Evolutionary conservation across 2,113 vertebrate species (phyloP), one percentile per base, ranked within the genome.

Genomic region (Carollia perspicillata): DNA sequence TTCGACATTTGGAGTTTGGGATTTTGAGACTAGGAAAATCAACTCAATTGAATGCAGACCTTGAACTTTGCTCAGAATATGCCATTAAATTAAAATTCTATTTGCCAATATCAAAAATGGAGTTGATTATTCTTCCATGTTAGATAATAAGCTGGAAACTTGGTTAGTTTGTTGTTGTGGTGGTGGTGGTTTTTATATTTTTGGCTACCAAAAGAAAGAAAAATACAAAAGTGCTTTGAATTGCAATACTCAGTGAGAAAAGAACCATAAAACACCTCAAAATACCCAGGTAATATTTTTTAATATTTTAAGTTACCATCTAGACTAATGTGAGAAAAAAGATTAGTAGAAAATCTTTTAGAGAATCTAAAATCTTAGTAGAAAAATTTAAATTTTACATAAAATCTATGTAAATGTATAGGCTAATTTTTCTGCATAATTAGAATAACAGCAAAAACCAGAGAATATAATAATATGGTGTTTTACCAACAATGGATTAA

Each of bases 161-260:
- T 97, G 63, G 37, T 94, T 55, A 20, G 44, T 69, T 93, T 71
- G 77, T 63, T 58, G 30, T 40, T 5, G 75, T 1, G 14, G 77
- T 89, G 11, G 2, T 66, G 33, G 66, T 74, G 30, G 63, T 30
- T 35, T 84, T 42, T 49, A 33, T 72, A 37, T 63, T 96, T 95
- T 95, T 72, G 28, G 86, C 55, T 87, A 93, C 47, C 71, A 91
- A 79, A 72, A 93, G 65, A 94, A 95, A 97, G 90, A 94, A 98
- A 98, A 94, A 95, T 90, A 91, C 37, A 95, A 97, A 98, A 97
- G 96, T 94, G 47, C 78, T 96, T 97, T 96, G 81, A 95, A 88
- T 97, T 97, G 89, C 89, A 94, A 93, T 93, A 93, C 40, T 69
- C 79, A 49, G 22, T 66, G 66, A 95, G 53, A 92, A 91, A 95